These are phyloP conservation scores for Novumbra hubbsi DNA, from an alignment of 2,797 vertebrate genomes.

Conservation along the genomic window DNA sequence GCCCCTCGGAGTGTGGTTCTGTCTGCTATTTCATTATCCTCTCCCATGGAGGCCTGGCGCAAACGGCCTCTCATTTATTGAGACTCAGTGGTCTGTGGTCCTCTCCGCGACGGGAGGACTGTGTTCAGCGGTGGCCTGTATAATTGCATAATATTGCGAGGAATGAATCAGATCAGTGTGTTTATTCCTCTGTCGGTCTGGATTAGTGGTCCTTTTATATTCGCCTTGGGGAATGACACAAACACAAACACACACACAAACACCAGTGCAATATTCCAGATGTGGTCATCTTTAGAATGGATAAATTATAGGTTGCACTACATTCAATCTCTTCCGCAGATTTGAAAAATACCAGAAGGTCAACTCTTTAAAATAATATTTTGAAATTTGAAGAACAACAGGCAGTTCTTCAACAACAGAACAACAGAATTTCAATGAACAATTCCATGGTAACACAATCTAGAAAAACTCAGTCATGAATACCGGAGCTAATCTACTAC, in stretches of 20 bases:
- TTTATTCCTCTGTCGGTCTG: conserved; percentile 70
- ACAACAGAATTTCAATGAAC: neutral
- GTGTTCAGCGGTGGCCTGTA: conserved; percentile 38
- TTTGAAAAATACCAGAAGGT: neutral
- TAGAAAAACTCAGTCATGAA: neutral
- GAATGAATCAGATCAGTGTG: conserved; percentile 73
- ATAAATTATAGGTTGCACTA: neutral
- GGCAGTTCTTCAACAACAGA: neutral
- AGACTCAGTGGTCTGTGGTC: conserved; percentile 50
- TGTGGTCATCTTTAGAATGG: neutral
- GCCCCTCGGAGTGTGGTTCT: neutral
- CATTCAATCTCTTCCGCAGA: neutral
- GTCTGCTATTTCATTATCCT: conserved; percentile 43
- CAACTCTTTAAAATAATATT: neutral
- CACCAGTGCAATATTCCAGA: conserved; percentile 26
- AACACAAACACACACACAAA: conserved; percentile 7
- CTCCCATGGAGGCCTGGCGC: conserved; percentile 36
- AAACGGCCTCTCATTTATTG: conserved; percentile 25
- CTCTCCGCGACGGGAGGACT: conserved; percentile 39
- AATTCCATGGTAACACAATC: neutral
- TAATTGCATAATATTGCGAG: conserved; percentile 72
- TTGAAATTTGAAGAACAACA: neutral
- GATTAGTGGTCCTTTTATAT: conserved; percentile 62
- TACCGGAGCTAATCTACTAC: neutral
- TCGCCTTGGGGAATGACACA: conserved; percentile 40